phyloP scores from a whole-genome alignment of 92 coral and sea anemone genomes.

The Phenganax marumi region DNA sequence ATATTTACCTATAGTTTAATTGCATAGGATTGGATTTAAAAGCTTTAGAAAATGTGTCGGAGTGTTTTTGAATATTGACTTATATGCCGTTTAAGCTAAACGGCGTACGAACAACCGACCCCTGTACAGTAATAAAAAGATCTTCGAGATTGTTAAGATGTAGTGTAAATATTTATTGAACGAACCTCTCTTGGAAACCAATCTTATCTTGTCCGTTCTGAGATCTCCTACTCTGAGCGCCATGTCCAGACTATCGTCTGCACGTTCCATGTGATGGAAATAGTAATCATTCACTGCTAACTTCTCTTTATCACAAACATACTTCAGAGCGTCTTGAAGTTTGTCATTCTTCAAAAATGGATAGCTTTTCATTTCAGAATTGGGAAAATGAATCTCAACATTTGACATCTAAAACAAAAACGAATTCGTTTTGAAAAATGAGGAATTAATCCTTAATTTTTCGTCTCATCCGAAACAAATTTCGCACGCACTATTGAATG shows the following conservation, averaged over 20 bases:
- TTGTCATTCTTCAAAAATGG: conserved; percentile 5
- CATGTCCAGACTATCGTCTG: conserved; percentile 40
- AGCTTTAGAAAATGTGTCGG: too few species aligned
- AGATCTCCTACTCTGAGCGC: conserved; percentile 35
- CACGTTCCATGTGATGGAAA: conserved; percentile 18
- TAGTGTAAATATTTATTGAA: not conserved
- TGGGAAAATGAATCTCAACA: conserved; percentile 38
- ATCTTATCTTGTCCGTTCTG: conserved; percentile 13
- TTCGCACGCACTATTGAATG: too few species aligned
- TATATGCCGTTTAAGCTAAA: too few species aligned
- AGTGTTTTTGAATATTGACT: too few species aligned
- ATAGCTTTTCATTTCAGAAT: conserved; percentile 11
- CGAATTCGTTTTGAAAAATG: not conserved
- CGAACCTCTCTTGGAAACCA: conserved; percentile 36
- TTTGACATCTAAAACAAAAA: conserved; percentile 14
- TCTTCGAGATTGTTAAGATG: not conserved
- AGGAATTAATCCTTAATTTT: not conserved
- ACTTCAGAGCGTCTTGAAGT: conserved; percentile 13
- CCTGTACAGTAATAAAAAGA: not conserved
- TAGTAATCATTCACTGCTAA: conserved; percentile 14
- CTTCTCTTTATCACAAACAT: conserved; percentile 18
- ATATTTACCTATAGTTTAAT: too few species aligned
- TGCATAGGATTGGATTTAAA: too few species aligned
- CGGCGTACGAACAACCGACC: not conserved
- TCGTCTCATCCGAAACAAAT: not conserved